Base-by-base conservation (phyloP, 2,888 invertebrate species). In the Oxycera nigricornis region DNA sequence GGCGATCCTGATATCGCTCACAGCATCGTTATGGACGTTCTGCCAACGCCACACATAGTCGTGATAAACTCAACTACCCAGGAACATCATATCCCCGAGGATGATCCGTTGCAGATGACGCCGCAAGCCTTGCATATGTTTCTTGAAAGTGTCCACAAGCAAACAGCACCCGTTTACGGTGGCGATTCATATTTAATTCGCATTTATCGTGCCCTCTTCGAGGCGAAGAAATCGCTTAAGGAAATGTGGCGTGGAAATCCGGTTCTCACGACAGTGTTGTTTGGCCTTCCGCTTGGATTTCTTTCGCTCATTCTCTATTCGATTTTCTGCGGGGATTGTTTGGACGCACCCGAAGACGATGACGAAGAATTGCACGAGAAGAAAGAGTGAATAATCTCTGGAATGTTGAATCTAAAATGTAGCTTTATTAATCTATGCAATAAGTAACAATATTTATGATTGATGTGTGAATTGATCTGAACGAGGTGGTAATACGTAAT, bases 201-300 rank as follows among this genome's bases (percentile, higher is more conserved):
- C 68, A 78, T 94, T 7, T 95, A 94, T 82, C 89, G 97, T 79
- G 89, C 91, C 1, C 91, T 93, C 82, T 97, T 92, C 82, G 96
- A 97, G 83, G 89, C 92, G n/a, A 90, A 91, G 79, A 90, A 92
- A 26, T 90, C 92, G 0, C 86, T 97, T 28, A 87, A 88, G 17
- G 92, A 92, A 78, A 96, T 96, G 95, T 96, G 96, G 95, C 88
- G 88, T 77, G 96, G 95, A 9, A 96, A 96, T 87, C 96, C 98
- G 0, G 94, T 98, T 76, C 87, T 99, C 76, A 97, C 97, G 2
- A 89, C 95, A 31, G 91, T 98, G 2, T 89, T 99, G 70, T 97
- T 99, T 85, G 97, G 98, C 0, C 88, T 98, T 75, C 98, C 98
- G 0, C 87, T 96, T 55, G 95, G 96, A 39, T 97, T 99, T 83